These are phyloP conservation scores for Metaphire vulgaris DNA, from an alignment of 1,140 invertebrate genomes.

Conservation along the genomic window DNA sequence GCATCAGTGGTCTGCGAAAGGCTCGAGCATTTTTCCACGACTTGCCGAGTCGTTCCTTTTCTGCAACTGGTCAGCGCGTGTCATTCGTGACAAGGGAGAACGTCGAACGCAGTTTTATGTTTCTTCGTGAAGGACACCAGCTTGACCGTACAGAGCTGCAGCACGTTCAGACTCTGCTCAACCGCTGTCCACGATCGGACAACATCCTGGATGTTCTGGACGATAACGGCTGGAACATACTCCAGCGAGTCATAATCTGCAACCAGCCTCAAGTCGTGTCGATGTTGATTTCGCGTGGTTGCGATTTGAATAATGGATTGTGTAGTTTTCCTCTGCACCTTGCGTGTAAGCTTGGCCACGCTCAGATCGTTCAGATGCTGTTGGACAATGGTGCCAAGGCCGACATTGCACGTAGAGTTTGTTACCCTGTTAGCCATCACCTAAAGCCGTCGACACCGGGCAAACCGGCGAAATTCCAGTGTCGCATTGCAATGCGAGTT, in stretches of 20 bases:
- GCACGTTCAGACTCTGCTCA: slow-evolving; percentile 29
- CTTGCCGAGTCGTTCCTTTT: slow-evolving; percentile 23
- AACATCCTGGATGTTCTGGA: slow-evolving; percentile 28
- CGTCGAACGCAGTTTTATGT: slow-evolving; percentile 23
- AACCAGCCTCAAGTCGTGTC: slow-evolving; percentile 28
- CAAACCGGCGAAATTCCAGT: slow-evolving; percentile 28
- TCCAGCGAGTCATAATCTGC: slow-evolving; percentile 28
- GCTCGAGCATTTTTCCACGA: slow-evolving; percentile 29
- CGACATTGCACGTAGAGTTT: slow-evolving; percentile 25
- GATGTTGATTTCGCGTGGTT: slow-evolving; percentile 27
- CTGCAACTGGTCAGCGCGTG: slow-evolving; percentile 7
- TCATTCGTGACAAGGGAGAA: slow-evolving; percentile 27
- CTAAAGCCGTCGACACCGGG: slow-evolving; percentile 21
- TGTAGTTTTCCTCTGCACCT: slow-evolving; percentile 30
- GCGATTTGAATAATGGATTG: slow-evolving; percentile 26
- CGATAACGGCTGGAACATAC: slow-evolving; percentile 30
- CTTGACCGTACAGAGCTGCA: slow-evolving; percentile 20
- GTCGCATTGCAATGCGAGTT: slow-evolving; percentile 4
- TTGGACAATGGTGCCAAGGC: slow-evolving; percentile 28
- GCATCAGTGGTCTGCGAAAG: slow-evolving; percentile 27
- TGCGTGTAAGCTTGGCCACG: slow-evolving; percentile 28
- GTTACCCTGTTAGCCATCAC: slow-evolving; percentile 28
- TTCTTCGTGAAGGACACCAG: slow-evolving; percentile 10
- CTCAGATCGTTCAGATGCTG: slow-evolving; percentile 27
- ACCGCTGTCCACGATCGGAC: slow-evolving; percentile 25